Evolutionary conservation across 1,140 invertebrate genomes (phyloP).

Genomic region (Arctopsyche grandis): DNA sequence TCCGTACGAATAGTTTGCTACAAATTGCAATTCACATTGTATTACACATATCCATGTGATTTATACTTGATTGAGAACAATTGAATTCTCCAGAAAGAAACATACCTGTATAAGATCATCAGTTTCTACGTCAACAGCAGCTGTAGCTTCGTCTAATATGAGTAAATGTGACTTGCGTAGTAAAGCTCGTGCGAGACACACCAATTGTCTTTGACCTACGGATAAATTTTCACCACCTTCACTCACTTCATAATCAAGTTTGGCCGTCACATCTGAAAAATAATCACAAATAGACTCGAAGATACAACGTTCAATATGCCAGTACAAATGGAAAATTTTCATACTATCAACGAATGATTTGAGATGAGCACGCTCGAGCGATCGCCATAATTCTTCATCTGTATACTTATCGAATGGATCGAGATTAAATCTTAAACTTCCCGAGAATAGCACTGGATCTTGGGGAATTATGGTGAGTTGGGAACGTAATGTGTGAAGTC

Average conservation of each 20-base stretch:
- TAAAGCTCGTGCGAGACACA: constrained; percentile 68
- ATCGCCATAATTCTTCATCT: constrained; percentile 65
- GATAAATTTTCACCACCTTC: constrained; percentile 68
- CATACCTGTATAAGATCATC: constrained; percentile 59
- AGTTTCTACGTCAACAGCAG: constrained; percentile 68
- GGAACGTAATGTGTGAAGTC: constrained; percentile 68
- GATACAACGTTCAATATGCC: too few species aligned
- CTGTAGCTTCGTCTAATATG: constrained; percentile 71
- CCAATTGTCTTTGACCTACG: constrained; percentile 67
- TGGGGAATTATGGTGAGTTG: constrained; percentile 73
- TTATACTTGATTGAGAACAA: too few species aligned
- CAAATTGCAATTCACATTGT: too few species aligned
- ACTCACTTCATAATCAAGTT: constrained; percentile 61
- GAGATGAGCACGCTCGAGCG: constrained; percentile 64
- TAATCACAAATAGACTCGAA: neutral
- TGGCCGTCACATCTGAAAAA: constrained; percentile 55
- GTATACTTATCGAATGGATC: constrained; percentile 67
- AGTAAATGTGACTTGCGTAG: constrained; percentile 67
- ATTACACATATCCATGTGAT: too few species aligned
- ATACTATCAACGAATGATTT: constrained; percentile 61
- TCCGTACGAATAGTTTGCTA: constrained; percentile 88
- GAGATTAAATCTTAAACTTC: constrained; percentile 65
- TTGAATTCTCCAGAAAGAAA: too few species aligned
- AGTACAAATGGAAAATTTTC: neutral
- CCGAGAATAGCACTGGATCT: constrained; percentile 66